Conservation (phyloP, 2,888 invertebrate species). For the Folsomia manolachei region DNA sequence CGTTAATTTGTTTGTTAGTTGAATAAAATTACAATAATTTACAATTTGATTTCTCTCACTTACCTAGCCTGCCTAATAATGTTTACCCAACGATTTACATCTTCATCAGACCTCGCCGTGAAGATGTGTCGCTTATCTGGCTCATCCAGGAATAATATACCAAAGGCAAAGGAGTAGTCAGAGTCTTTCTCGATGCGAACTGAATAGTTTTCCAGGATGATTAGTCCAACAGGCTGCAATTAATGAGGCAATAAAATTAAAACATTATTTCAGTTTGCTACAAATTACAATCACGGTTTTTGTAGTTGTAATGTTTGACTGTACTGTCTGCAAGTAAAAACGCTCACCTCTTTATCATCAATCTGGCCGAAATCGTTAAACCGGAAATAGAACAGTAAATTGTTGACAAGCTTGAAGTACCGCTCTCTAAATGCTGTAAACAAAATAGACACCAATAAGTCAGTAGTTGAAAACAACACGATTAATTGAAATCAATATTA, state of each 20-base stretch:
- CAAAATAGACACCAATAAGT: not conserved
- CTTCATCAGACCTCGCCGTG: conserved; percentile 67
- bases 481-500: conserved; percentile 1
- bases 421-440: conserved; percentile 69
- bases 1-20: too few relatives aligned
- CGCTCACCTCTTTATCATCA: conserved; percentile 57
- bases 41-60: too few relatives aligned
- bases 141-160: conserved; percentile 67
- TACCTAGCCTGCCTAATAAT: conserved; percentile 65
- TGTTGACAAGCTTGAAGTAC: conserved; percentile 72
- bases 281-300: not conserved
- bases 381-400: conserved; percentile 74
- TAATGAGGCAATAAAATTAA: conserved; percentile 11
- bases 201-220: conserved; percentile 71
- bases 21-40: conserved; percentile 6
- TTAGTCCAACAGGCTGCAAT: conserved; percentile 66
- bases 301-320: not conserved
- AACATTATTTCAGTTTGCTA: not conserved
- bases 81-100: conserved; percentile 69
- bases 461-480: not conserved
- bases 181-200: conserved; percentile 66
- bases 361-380: conserved; percentile 67
- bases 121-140: conserved; percentile 68
- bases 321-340: not conserved
- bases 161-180: conserved; percentile 69